phyloP scores from a whole-genome alignment of 1,140 invertebrate genomes.

The Nasonia vitripennis region DNA sequence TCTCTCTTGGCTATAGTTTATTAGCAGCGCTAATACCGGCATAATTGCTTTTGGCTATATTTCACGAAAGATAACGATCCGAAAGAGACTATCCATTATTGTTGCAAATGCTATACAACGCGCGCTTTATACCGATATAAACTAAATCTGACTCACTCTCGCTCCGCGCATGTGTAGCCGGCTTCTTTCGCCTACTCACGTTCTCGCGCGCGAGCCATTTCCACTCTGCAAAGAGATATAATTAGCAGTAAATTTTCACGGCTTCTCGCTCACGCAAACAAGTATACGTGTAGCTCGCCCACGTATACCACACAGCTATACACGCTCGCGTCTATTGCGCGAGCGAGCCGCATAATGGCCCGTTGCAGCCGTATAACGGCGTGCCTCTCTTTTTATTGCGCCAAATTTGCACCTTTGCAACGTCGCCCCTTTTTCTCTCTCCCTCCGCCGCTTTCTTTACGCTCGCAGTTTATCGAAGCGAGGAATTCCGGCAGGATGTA shows the following conservation, averaged over 20 bases:
- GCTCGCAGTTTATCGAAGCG: not conserved
- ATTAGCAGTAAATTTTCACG: constrained; percentile 58
- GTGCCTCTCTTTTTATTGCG: constrained; percentile 22
- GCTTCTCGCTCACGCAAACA: constrained; percentile 29
- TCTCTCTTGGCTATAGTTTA: constrained; percentile 1
- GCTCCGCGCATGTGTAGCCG: not conserved
- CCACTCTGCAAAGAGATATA: constrained; percentile 49
- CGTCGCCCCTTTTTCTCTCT: not conserved
- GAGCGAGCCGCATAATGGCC: not conserved
- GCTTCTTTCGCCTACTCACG: constrained; percentile 33
- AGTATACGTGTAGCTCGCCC: not conserved
- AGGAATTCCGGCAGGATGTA: not conserved
- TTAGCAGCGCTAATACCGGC: constrained; percentile 5
- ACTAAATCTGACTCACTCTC: constrained; percentile 40
- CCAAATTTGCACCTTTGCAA: constrained; percentile 33
- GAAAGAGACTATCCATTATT: constrained; percentile 39
- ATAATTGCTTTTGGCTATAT: constrained; percentile 43
- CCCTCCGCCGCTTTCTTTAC: not conserved
- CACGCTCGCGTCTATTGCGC: not conserved
- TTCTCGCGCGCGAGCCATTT: constrained; percentile 20
- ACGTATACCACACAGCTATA: not conserved
- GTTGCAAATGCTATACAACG: constrained; percentile 33
- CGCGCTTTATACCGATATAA: constrained; percentile 30
- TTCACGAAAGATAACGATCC: constrained; percentile 45
- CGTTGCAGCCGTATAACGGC: constrained; percentile 34